Evolutionary conservation across 53 echinoderm and acorn worm genomes (phyloP), one percentile per base, ranked within the genome.

Genomic region (Astropecten irregularis): DNA sequence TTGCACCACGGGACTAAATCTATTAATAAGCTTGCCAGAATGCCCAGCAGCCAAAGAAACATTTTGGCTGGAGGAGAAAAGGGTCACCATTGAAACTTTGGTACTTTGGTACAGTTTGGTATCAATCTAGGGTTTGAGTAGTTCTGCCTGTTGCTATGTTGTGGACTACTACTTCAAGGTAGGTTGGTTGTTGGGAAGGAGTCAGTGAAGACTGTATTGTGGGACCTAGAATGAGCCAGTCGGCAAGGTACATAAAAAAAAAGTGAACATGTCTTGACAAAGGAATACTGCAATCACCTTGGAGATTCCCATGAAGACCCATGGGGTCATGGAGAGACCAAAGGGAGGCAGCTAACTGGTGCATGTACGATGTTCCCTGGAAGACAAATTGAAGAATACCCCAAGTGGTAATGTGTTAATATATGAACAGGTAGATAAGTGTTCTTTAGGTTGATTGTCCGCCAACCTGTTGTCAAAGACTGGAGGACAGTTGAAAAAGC

Each of bases 181-280:
- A 88, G 7, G 64, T 22, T 38, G 66, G 72, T 14, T 14, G 13
- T 49, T 82, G 73, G 9, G 83, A 50, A 39, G 83, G 73, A 21
- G 26, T 47, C 54, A 44, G 44, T 9, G 46, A 54, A 42, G 42
- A 42, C 42, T 42, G 6, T 11, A 8, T 11, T 42, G 42, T 77
- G 23, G 13, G 3, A 0, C 0, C 63, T 40, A 0, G 66, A 28
- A 26, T 31, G 22, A 93, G 73, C 79, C 87, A 92, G 58, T 92
- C 69, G 92, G 89, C 89, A 0, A 93, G 72, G 60, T 76, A 90
- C 40, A 67, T 46, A 60, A 76, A 90, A 0, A 87, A 26, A n/a
- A n/a, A n/a, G n/a, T 11, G 42, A 14, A 72, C 20, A 0, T 70
- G 90, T 19, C 13, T 28, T 63, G 33, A 27, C 85, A 37, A 9